Percentiles rank a stretch among this genome's conserved stretches.
Evolutionary conservation across 2,888 invertebrate species (phyloP).

Genomic region (Eumacrocentrus americanus): DNA sequence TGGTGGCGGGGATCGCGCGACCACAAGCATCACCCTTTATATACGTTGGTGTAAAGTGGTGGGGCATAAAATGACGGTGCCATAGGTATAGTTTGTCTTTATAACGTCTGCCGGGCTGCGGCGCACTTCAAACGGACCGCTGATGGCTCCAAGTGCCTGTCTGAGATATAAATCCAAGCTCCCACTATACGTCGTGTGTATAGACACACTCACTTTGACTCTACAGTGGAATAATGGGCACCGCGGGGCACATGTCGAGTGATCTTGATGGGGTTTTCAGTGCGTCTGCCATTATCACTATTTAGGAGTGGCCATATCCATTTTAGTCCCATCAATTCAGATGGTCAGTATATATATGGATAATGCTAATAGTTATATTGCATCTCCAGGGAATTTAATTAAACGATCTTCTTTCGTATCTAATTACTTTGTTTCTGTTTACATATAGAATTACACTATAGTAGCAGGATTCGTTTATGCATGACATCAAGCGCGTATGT

Average conservation of each 20-base stretch:
- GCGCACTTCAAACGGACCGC: slow-evolving; percentile 61
- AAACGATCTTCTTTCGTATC: no score
- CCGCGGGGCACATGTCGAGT: slow-evolving; percentile 6
- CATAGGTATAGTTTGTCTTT: slow-evolving; percentile 62
- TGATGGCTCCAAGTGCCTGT: slow-evolving; percentile 62
- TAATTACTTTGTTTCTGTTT: no score
- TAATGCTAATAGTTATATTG: no score
- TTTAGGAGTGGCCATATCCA: no score
- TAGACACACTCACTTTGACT: slow-evolving; percentile 17
- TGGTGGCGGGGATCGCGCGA: slow-evolving; percentile 33
- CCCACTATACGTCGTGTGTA: slow-evolving; percentile 46
- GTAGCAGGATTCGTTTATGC: neutral
- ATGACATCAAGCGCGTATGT: slow-evolving; percentile 10
- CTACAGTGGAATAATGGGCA: slow-evolving; percentile 14
- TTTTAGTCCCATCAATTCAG: no score
- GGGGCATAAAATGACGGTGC: slow-evolving; percentile 56
- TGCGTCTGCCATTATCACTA: no score
- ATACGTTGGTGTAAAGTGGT: slow-evolving; percentile 53
- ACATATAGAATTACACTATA: neutral
- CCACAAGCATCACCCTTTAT: slow-evolving; percentile 46
- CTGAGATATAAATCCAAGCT: slow-evolving; percentile 59
- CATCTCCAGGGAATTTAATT: no score
- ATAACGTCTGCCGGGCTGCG: slow-evolving; percentile 59
- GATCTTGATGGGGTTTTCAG: neutral
- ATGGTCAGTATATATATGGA: no score